Evolutionary conservation across 1,140 invertebrate species (phyloP), one percentile per base, ranked within the genome.

Genomic region (Drosophila funebris): DNA sequence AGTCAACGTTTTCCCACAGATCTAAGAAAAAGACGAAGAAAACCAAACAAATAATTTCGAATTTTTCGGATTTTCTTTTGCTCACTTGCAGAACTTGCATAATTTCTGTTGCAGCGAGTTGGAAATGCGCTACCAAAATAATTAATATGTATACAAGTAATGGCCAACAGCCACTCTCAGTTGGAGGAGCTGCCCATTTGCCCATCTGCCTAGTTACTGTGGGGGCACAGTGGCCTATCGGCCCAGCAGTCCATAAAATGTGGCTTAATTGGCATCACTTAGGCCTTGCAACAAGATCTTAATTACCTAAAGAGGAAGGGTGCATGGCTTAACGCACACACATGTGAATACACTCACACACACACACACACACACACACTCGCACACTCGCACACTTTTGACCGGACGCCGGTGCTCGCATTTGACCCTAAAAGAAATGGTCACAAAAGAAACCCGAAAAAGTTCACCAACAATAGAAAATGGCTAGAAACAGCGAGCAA

Each of bases 251-350:
- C 64, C 57, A 77, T 57, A 54, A 77, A 87, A 76, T 73, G 69
- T 79, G 69, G 69, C 83, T 88, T 87, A 87, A 87, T 87, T 87
- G 83, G 78, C 83, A 66, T 89, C 83, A 87, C 78, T 87, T 87
- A 79, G 72, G 79, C 68, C 63, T 52, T 41, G 66, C 50, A 61
- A 66, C 75, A 78, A 67, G 62, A 78, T 88, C 83, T 87, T 87
- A 82, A 88, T 82, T 88, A 87, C 83, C 78, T 39, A 61, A 68
- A 31, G 46, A 9, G 33, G 29, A 36, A 48, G 44, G 43, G 31
- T 48, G 60, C 53, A 43, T 29, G 11, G 9, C 7, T 44, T 20
- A 50, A 53, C 22, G 7, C 18, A 36, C 20, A 36, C 24, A n/a
- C n/a, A n/a, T n/a, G n/a, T n/a, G n/a, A n/a, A n/a, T n/a, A 39